Evolutionary conservation across 2,797 vertebrate species (phyloP), one percentile per base, ranked within the genome.

Genomic region (Enteromius afrohamiltoni): DNA sequence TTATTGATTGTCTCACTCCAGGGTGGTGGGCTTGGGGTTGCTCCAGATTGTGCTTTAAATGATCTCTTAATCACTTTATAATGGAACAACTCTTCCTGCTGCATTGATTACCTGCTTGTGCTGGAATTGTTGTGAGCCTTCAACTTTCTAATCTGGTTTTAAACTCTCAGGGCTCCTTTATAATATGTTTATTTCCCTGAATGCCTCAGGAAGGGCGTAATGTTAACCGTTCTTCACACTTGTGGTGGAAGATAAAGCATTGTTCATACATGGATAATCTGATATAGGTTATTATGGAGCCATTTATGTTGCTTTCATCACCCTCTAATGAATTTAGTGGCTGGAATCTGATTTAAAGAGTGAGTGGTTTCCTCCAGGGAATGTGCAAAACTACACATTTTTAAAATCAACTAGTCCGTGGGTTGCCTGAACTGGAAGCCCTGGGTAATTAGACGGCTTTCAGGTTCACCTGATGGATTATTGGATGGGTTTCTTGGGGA

Each of bases 61-160:
- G 84, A 93, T 91, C 88, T 90, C 84, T 91, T 93, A 92, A 93
- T 94, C 91, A 91, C 88, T 92, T 92, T 85, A 89, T 92, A 92
- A 94, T 94, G 90, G 91, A 88, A 85, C 85, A 83, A 86, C 86
- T 87, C 76, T 88, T 89, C 86, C 88, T 60, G 85, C 86, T 53
- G 86, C 92, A 93, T 91, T 92, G 91, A 94, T 93, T 91, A 89
- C 81, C 73, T 89, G 87, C 86, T 87, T 87, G 84, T 71, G 85
- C 87, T 85, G 80, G 85, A 90, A 87, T 85, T 88, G 79, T 85
- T 90, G 87, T 83, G 83, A 76, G 86, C 76, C 82, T 85, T 84
- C 13, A 79, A 87, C 79, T 88, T 89, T 83, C 83, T 58, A 79
- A 75, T 31, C 81, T 82, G 58, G 14, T 34, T 58, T 80, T 80